Conservation (phyloP, 2,888 invertebrate genomes). For the Orgyia antiqua region DNA sequence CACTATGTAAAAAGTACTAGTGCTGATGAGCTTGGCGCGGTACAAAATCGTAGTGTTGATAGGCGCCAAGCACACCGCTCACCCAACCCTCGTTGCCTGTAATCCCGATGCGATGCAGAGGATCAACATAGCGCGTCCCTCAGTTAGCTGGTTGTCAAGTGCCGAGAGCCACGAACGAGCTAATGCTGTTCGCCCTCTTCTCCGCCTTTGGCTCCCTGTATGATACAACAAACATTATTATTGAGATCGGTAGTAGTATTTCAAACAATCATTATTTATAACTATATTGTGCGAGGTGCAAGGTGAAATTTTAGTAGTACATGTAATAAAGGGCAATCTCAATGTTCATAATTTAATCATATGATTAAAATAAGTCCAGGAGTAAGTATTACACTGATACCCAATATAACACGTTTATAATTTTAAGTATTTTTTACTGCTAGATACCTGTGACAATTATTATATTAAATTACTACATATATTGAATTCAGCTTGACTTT, state of each 20-base stretch:
- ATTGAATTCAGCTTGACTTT: no score
- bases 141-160: constrained; percentile 82
- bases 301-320: constrained; percentile 45
- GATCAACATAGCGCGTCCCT: constrained; percentile 69
- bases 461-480: no score
- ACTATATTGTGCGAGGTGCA: constrained; percentile 60
- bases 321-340: no score
- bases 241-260: no score
- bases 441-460: no score
- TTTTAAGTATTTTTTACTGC: no score
- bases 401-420: no score
- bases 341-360: no score
- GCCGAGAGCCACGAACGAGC: constrained; percentile 85
- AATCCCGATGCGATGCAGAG: constrained; percentile 57
- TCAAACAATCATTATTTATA: constrained; percentile 30
- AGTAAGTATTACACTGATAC: no score
- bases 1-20: constrained; percentile 7
- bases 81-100: constrained; percentile 44
- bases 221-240: constrained; percentile 8
- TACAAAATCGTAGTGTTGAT: constrained; percentile 28
- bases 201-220: constrained; percentile 88
- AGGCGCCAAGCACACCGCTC: constrained; percentile 24
- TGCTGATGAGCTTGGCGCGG: constrained; percentile 37
- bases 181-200: constrained; percentile 93
- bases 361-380: no score